Evolutionary conservation across 2,113 vertebrate species (phyloP).

Genomic region (Serinus canaria): DNA sequence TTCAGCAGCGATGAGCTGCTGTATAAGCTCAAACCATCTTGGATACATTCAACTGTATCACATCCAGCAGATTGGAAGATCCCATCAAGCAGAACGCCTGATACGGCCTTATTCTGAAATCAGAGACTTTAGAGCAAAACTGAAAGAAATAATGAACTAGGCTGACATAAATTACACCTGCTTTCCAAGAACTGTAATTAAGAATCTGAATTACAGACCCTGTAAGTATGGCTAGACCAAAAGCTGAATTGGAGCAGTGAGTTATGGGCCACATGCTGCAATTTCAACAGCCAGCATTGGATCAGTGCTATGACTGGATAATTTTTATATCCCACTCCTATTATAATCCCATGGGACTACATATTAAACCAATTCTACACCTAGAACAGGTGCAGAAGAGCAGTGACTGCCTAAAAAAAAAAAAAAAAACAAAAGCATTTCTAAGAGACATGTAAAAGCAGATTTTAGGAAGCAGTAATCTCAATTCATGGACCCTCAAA

Average conservation of each 20-base stretch:
- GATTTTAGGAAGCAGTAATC: neutral
- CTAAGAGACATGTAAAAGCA: neutral
- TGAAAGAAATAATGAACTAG: neutral
- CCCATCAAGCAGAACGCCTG: neutral
- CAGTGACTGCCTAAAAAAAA: neutral
- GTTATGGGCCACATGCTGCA: neutral
- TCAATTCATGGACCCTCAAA: neutral
- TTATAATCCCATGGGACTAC: neutral
- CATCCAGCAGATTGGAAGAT: neutral
- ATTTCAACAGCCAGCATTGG: neutral
- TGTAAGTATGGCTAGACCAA: neutral
- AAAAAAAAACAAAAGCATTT: neutral
- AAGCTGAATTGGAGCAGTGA: neutral
- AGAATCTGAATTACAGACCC: neutral
- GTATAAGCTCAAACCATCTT: neutral
- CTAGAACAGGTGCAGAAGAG: neutral
- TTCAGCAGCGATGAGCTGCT: neutral
- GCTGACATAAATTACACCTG: neutral
- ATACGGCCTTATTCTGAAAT: neutral
- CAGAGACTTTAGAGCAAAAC: neutral
- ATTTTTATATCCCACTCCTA: neutral
- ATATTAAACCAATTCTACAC: neutral
- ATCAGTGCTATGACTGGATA: neutral
- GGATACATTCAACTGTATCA: neutral
- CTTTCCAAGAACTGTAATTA: neutral